Evolutionary conservation across 2,113 vertebrate species (phyloP).

Genomic region (Nannospalax galili): DNA sequence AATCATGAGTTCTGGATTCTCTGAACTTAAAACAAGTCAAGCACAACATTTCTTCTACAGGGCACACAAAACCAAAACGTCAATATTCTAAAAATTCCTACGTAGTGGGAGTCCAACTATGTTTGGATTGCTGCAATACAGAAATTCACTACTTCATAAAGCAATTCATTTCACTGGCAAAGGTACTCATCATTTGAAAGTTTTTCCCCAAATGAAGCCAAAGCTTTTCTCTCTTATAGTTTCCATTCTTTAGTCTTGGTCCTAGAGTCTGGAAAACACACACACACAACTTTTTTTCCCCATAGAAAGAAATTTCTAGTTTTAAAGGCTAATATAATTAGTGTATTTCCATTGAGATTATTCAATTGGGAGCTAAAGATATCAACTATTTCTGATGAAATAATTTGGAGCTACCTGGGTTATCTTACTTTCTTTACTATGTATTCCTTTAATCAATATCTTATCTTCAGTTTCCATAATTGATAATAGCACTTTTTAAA

Average conservation of each 20-base stretch:
- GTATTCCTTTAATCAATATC: background rate
- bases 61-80: conserved; percentile 24
- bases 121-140: conserved; percentile 15
- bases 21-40: background rate
- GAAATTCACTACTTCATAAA: conserved; percentile 38
- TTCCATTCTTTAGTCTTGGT: conserved; percentile 9
- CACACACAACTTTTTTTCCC: background rate
- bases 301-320: background rate
- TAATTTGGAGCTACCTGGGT: background rate
- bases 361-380: background rate
- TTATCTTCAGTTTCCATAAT: background rate
- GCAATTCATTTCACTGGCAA: conserved; percentile 30
- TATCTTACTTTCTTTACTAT: background rate
- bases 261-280: background rate
- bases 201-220: conserved; percentile 11
- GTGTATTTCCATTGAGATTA: background rate
- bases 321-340: conserved; percentile 14
- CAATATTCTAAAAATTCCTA: conserved; percentile 36
- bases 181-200: conserved; percentile 34
- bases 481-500: background rate
- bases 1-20: conserved; percentile 9
- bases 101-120: background rate
- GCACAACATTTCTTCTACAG: background rate
- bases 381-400: background rate
- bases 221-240: background rate